phyloP scores from a whole-genome alignment of 1,140 invertebrate genomes.

The Lucilia cuprina region DNA sequence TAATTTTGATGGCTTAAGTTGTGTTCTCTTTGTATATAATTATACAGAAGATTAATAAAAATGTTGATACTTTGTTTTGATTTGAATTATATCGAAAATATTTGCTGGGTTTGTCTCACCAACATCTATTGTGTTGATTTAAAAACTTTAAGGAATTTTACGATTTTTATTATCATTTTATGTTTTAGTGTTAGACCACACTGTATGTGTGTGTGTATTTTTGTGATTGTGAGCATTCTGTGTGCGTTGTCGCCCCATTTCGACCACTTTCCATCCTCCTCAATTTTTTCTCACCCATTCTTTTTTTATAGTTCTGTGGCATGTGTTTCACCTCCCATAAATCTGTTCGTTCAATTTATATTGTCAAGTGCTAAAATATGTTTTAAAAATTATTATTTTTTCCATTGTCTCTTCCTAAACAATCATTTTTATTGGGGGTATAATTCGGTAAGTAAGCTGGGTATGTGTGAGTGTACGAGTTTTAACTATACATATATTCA shows the following conservation, averaged over 20 bases:
- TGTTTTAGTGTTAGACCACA: background rate
- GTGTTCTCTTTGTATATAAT: too few relatives aligned
- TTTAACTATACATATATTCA: background rate
- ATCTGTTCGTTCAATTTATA: conserved; percentile 4
- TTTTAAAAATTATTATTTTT: background rate
- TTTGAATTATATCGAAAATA: background rate
- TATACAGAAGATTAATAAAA: too few relatives aligned
- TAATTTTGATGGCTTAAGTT: too few relatives aligned
- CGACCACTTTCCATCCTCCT: background rate
- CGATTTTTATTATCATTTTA: background rate
- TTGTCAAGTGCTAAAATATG: conserved; percentile 17
- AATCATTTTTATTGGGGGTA: conserved; percentile 6
- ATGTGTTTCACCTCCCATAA: background rate
- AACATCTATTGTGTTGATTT: background rate
- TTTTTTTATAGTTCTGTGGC: background rate
- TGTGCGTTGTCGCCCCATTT: background rate
- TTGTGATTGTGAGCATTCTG: too few relatives aligned
- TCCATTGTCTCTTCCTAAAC: background rate
- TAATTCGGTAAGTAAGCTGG: background rate
- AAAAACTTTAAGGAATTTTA: background rate
- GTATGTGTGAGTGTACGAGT: background rate
- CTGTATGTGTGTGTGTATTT: too few relatives aligned
- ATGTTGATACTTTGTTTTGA: background rate
- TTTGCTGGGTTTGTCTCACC: background rate
- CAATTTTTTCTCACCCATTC: background rate